Evolutionary conservation across 2,888 invertebrate species (phyloP).

Genomic region (Agriopis marginaria): DNA sequence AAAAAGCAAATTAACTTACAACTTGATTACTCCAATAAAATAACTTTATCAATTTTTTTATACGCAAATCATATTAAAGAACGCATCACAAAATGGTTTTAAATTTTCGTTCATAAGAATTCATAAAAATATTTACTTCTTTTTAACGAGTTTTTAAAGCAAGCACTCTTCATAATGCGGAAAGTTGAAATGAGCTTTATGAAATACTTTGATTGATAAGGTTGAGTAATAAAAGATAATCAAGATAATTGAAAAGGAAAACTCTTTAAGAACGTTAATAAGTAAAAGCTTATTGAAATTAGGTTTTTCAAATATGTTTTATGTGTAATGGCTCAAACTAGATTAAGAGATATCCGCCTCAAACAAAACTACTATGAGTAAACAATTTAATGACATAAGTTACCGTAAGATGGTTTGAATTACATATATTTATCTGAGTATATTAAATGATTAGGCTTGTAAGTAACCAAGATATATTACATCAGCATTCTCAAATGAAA

Average conservation of each 20-base stretch:
- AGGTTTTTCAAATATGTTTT: too few relatives aligned
- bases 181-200: constrained; percentile 31
- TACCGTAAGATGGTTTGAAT: too few relatives aligned
- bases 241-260: constrained; percentile 7
- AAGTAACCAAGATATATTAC: too few relatives aligned
- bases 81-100: constrained; percentile 2
- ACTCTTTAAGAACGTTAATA: constrained; percentile 2
- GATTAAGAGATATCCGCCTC: too few relatives aligned
- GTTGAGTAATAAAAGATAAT: constrained; percentile 29
- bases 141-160: constrained; percentile 26
- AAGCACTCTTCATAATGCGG: constrained; percentile 17
- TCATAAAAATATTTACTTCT: constrained; percentile 22
- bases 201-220: constrained; percentile 30
- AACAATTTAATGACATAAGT: too few relatives aligned
- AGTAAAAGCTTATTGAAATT: too few relatives aligned
- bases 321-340: too few relatives aligned
- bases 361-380: too few relatives aligned
- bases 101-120: constrained; percentile 14
- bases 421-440: not conserved
- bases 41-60: not conserved
- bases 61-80: not conserved
- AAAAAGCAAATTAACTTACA: too few relatives aligned
- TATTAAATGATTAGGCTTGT: not conserved
- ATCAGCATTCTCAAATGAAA: not conserved
- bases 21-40: not conserved